These are phyloP conservation scores for Pantelozetes paolii DNA, from an alignment of 2,888 invertebrate species.

Conservation along the genomic window DNA sequence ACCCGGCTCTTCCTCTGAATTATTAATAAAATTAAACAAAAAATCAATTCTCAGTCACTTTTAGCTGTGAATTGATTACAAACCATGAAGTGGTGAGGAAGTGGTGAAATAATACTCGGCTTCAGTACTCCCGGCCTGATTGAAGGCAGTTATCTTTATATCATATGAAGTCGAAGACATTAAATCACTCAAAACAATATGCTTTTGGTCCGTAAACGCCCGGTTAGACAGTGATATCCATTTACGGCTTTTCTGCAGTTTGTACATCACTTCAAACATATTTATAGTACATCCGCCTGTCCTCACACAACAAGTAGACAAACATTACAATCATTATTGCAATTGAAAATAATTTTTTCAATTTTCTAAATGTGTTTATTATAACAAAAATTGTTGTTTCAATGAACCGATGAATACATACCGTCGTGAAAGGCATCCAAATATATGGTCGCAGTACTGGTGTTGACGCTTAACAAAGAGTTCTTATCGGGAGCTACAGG, in stretches of 20 bases:
- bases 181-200: constrained; percentile 43
- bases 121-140: constrained; percentile 91
- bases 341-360: constrained; percentile 1
- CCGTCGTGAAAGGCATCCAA: constrained; percentile 86
- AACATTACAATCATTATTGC: not conserved
- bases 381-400: not conserved
- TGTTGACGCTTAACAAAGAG: constrained; percentile 83
- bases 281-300: constrained; percentile 85
- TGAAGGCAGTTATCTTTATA: constrained; percentile 65
- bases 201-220: constrained; percentile 44
- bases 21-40: constrained; percentile 17
- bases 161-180: constrained; percentile 42
- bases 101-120: constrained; percentile 95
- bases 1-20: constrained; percentile 35
- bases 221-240: constrained; percentile 62
- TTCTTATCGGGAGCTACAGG: constrained; percentile 86
- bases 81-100: constrained; percentile 19
- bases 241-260: constrained; percentile 56
- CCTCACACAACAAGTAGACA: not conserved
- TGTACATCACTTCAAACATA: constrained; percentile 86
- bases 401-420: constrained; percentile 5
- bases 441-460: constrained; percentile 86
- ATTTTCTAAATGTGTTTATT: not conserved
- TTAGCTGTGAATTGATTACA: not conserved
- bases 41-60: not conserved